Percentiles rank a stretch among this genome's conserved stretches.
These are phyloP conservation scores for Xenops minutus DNA, from an alignment of 2,797 vertebrate species.

Conservation along the genomic window DNA sequence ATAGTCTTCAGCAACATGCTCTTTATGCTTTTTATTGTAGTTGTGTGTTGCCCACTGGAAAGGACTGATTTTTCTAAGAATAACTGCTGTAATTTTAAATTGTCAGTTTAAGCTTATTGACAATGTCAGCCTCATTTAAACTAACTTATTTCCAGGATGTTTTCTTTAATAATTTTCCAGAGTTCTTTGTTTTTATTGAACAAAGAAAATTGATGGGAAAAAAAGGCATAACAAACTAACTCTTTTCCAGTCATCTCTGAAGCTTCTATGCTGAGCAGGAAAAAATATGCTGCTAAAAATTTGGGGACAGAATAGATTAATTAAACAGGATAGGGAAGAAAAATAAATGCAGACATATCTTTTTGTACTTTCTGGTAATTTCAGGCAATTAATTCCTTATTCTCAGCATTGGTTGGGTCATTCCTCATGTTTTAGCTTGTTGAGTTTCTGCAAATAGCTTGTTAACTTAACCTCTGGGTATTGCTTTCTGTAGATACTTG, in stretches of 20 bases:
- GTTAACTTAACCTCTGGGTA: constrained; percentile 1
- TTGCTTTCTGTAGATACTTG: neutral
- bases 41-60: neutral
- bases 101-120: neutral
- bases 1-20: neutral
- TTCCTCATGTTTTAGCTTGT: neutral
- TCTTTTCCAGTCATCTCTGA: neutral
- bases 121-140: neutral
- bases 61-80: neutral
- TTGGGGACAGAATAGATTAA: neutral
- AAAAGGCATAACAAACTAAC: neutral
- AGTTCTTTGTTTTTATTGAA: neutral
- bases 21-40: neutral
- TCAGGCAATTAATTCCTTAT: neutral
- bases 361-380: too few species aligned
- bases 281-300: neutral
- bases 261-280: neutral
- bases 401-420: neutral
- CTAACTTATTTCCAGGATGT: neutral
- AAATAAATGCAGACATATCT: neutral
- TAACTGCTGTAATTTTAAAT: neutral
- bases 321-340: neutral
- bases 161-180: neutral
- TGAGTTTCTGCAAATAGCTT: neutral
- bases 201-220: neutral